These are phyloP conservation scores for Callorhinus ursinus DNA, from an alignment of 2,113 vertebrate species.

Conservation along the genomic window DNA sequence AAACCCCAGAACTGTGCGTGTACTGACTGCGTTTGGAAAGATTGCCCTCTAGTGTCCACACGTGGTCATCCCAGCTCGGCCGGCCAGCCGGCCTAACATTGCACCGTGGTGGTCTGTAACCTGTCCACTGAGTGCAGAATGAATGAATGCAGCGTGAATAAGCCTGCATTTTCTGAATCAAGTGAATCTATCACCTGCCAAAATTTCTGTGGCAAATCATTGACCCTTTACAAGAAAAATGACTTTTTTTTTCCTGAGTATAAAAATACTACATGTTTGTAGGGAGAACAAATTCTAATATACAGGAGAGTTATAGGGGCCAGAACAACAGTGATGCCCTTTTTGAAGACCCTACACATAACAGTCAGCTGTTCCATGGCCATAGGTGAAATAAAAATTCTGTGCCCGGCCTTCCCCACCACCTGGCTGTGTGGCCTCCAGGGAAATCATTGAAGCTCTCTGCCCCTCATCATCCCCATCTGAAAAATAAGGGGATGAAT, in stretches of 20 bases:
- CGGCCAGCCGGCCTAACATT: fast-evolving
- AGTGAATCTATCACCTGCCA: not conserved
- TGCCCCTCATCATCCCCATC: not conserved
- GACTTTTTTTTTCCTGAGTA: not conserved
- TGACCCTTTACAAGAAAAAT: not conserved
- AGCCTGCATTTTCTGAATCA: not conserved
- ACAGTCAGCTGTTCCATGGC: not conserved
- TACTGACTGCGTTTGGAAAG: constrained; percentile 16
- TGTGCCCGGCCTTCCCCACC: not conserved
- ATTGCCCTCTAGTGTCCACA: constrained; percentile 54
- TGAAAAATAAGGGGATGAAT: not conserved
- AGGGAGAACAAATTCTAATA: not conserved
- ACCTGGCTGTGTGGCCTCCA: not conserved
- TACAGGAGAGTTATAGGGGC: not conserved
- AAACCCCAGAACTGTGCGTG: not conserved
- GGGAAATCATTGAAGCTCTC: not conserved
- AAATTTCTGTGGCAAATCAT: not conserved
- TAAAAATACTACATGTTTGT: not conserved
- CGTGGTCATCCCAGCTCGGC: fast-evolving
- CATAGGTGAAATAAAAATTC: not conserved
- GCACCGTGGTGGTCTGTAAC: fast-evolving
- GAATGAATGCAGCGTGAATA: not conserved
- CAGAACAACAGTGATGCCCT: not conserved
- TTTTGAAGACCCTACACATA: not conserved
- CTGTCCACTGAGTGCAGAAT: no score